A percentile compares a stretch with the other conserved stretches of the same genome.
phyloP scores from a whole-genome alignment of 2,113 vertebrate species.

The Misgurnus mizolepis region DNA sequence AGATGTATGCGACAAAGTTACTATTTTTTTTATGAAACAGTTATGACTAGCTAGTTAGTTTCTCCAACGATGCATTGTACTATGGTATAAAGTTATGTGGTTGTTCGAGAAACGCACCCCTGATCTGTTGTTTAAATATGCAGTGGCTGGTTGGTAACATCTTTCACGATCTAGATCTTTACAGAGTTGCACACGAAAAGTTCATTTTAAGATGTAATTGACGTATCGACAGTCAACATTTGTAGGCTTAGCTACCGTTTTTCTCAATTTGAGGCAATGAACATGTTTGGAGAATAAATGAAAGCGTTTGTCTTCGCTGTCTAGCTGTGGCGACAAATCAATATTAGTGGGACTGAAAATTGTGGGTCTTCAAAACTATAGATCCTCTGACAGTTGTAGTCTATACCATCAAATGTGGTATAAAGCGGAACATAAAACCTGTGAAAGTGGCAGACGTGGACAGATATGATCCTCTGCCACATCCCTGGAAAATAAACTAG shows the following conservation, averaged over 20 bases:
- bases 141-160: too few species aligned
- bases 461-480: background rate
- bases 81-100: background rate
- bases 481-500: slow-evolving; percentile 16
- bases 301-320: slow-evolving; percentile 20
- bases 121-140: too few species aligned
- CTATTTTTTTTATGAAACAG: too few species aligned
- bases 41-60: too few species aligned
- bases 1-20: too few species aligned
- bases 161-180: too few species aligned
- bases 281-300: slow-evolving; percentile 33
- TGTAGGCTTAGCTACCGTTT: background rate
- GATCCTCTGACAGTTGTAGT: background rate
- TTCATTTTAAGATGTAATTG: background rate
- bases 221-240: background rate
- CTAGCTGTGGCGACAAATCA: slow-evolving; percentile 14
- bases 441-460: slow-evolving; percentile 26
- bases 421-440: slow-evolving; percentile 12
- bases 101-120: too few species aligned
- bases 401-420: background rate
- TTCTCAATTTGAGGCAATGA: slow-evolving; percentile 1
- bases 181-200: background rate
- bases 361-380: slow-evolving; percentile 20
- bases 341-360: slow-evolving; percentile 29
- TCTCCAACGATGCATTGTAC: too few species aligned